Percentiles rank a stretch among this genome's conserved stretches.
These are phyloP conservation scores for Drosophila niveifrons DNA, from an alignment of 2,888 invertebrate species.

Conservation along the genomic window DNA sequence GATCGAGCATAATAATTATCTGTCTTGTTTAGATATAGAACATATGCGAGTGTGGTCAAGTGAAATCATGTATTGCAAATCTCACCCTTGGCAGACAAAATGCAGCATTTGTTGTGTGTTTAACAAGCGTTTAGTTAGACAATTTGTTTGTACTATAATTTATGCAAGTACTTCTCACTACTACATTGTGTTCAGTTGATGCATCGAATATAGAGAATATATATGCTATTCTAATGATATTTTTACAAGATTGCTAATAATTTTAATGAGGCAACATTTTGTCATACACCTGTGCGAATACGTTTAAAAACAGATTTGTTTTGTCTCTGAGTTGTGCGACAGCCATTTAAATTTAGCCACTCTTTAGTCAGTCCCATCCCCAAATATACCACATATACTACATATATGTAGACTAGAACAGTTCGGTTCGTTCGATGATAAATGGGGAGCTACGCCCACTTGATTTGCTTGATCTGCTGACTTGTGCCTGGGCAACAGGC, in stretches of 20 bases:
- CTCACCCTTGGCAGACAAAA: conserved; percentile 39
- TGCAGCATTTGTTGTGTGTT: conserved; percentile 43
- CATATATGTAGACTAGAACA: not conserved
- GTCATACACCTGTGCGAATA: conserved; percentile 73
- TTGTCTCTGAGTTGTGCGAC: conserved; percentile 51
- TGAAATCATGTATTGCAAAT: not conserved
- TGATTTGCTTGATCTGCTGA: too few relatives aligned
- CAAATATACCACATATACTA: not conserved
- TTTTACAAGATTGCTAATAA: conserved; percentile 65
- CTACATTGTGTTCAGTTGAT: not conserved
- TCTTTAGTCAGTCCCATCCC: conserved; percentile 36
- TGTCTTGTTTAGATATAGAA: not conserved
- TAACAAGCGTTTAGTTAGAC: conserved; percentile 58
- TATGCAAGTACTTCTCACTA: not conserved
- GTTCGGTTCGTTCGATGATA: conserved; percentile 17
- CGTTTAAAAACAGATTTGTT: conserved; percentile 79
- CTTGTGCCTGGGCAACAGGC: conserved; percentile 10
- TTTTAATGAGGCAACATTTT: conserved; percentile 77
- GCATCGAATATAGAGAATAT: not conserved
- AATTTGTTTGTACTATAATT: conserved; percentile 24
- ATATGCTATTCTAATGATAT: conserved; percentile 19
- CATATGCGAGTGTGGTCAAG: too few relatives aligned
- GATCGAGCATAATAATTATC: conserved; percentile 5
- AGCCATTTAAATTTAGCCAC: conserved; percentile 70
- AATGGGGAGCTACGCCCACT: conserved; percentile 42